Base-by-base conservation (phyloP, 2,113 vertebrate species). In the Catagonus wagneri region DNA sequence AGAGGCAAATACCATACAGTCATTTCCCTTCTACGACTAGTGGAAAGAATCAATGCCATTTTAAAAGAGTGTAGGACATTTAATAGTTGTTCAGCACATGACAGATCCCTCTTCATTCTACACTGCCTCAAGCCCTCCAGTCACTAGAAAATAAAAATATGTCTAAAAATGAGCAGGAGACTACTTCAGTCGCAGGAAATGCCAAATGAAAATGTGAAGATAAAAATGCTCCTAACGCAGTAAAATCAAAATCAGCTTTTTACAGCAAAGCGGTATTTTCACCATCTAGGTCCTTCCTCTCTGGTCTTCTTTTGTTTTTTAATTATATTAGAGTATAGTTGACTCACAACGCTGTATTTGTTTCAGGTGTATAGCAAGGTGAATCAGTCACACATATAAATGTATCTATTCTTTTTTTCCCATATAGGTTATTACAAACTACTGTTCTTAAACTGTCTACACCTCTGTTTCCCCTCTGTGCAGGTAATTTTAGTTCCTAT, bases 391-490 rank as follows among this genome's bases (percentile, higher is more conserved):
- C 8, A 44, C 44, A 44, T 8, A 44, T 44, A 44, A 44, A 44
- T 44, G 8, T 44, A 44, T 44, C 44, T 8, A 44, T 44, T 44
- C 44, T 44, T 44, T 44, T 44, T n/a, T 44, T 6, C 44, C 44
- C 44, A 44, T 44, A 44, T 44, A 44, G 44, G 8, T 44, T 44
- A 44, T 44, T 44, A 44, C 44, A 44, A 44, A 44, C 44, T 44
- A 44, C 8, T 1, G 6, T 6, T 7, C 14, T n/a, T 36, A 75
- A 56, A 34, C 39, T 27, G 2, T 19, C 6, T 1, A 13, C 11
- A 32, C 17, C 75, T 68, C 54, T 68, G 15, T 16, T 56, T 54
- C 63, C 63, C 7, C 36, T 63, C 20, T 32, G n/a, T 10, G 20
- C 23, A 68, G 39, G 32, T 19, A 58, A 58, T 32, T 25, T n/a